Evolutionary conservation across 2,888 invertebrate genomes (phyloP), one percentile per base, ranked within the genome.

Genomic region (Entomobrya proxima): DNA sequence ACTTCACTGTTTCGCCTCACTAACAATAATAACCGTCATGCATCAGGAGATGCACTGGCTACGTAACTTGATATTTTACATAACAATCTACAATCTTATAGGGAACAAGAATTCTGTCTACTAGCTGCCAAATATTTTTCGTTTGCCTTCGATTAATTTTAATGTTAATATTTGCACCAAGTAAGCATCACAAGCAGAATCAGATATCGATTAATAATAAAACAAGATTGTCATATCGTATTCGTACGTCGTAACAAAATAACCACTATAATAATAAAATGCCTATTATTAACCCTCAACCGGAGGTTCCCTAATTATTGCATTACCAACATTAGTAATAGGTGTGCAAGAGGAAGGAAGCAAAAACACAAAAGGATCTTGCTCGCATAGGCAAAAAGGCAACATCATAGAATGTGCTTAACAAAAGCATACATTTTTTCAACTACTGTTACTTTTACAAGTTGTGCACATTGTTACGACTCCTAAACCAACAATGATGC

Each of bases 391-490:
- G 21, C 18, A 52, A 5, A 52, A 11, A n/a, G 13, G 47, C 11
- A 37, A 7, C 5, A 7, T 37, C 37, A 37, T 5, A 37, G 6
- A 37, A 47, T 47, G 47, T 47, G 47, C 11, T 7, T 37, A 37
- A 37, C 5, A 13, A 58, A 58, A 58, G 58, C 13, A 58, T 11
- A 30, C 30, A 30, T 58, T 58, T 58, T 30, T 2, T 11, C 21
- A 67, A 24, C 32, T 24, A 69, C 69, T 69, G 69, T 69, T 69
- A 69, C 69, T 69, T 69, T 44, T 69, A 44, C 44, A 69, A 69
- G 44, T 44, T 69, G 40, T 37, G 37, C 18, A 61, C 61, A 32
- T 32, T 32, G 32, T 2, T 67, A 9, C 24, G 35, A 37, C 11
- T 40, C n/a, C 37, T 40, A 69, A 44, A 44, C 61, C 27, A 15